Conservation (phyloP, 2,113 vertebrate genomes). For the Pseudorhombus dupliciocellatus region DNA sequence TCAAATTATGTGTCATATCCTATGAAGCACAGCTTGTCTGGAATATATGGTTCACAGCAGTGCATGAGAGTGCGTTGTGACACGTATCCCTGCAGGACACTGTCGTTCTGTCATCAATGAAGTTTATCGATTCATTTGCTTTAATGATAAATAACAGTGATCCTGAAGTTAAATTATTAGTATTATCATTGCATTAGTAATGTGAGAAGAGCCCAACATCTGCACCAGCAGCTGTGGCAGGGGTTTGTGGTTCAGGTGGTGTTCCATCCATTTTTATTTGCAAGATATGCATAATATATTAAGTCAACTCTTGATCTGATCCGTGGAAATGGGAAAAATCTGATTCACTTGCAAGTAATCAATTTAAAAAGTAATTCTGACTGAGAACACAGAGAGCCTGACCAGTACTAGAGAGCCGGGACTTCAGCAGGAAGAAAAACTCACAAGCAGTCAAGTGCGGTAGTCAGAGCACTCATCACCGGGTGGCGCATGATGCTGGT, state of each 20-base stretch:
- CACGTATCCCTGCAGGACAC: background rate
- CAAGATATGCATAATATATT: too few species aligned
- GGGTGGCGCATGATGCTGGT: background rate
- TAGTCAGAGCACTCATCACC: background rate
- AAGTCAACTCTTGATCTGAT: too few species aligned
- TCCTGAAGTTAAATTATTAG: too few species aligned
- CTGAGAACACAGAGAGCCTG: background rate
- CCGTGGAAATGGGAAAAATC: too few species aligned
- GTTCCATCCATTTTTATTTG: too few species aligned
- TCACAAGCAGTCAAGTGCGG: background rate
- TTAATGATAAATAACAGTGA: too few species aligned
- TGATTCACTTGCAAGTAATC: too few species aligned
- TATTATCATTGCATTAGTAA: too few species aligned
- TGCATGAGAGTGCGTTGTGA: background rate
- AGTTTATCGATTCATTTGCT: background rate
- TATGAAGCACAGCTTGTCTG: background rate
- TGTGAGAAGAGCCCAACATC: too few species aligned
- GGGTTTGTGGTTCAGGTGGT: too few species aligned
- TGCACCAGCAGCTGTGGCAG: too few species aligned
- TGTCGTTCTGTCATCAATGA: background rate
- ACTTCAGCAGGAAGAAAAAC: background rate
- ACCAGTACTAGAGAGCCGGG: background rate
- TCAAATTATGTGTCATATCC: background rate
- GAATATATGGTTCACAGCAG: background rate
- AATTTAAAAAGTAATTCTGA: background rate